Percentiles rank a stretch among this genome's conserved stretches.
These are phyloP conservation scores for Mesopsocus fuscifrons DNA, from an alignment of 2,888 invertebrate species.

Conservation along the genomic window DNA sequence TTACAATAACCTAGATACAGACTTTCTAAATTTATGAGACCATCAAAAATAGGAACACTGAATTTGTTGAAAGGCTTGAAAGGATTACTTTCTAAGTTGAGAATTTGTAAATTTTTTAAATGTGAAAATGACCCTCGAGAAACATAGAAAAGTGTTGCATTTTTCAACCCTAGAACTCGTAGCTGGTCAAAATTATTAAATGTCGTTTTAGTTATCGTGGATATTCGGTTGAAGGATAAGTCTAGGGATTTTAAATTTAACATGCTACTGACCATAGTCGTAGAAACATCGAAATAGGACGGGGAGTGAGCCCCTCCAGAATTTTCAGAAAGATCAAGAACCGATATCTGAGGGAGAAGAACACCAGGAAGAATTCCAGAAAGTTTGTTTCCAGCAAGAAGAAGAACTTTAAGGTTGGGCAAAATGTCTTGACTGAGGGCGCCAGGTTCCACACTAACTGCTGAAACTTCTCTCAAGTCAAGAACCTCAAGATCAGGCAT, in stretches of 20 bases:
- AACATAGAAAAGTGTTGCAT: slow-evolving; percentile 31
- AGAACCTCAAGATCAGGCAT: slow-evolving; percentile 34
- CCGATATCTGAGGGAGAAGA: slow-evolving; percentile 27
- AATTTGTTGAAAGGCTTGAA: slow-evolving; percentile 27
- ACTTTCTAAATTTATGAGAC: slow-evolving; percentile 29
- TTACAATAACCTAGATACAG: slow-evolving; percentile 32
- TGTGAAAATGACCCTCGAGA: slow-evolving; percentile 29
- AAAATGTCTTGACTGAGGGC: slow-evolving; percentile 29
- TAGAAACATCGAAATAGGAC: slow-evolving; percentile 31
- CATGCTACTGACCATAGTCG: slow-evolving; percentile 30
- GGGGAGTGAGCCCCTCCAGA: slow-evolving; percentile 27
- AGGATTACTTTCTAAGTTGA: slow-evolving; percentile 35
- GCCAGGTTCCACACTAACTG: slow-evolving; percentile 28
- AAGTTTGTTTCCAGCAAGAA: slow-evolving; percentile 33
- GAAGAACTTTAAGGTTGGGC: slow-evolving; percentile 31
- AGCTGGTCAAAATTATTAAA: slow-evolving; percentile 32
- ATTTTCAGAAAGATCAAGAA: slow-evolving; percentile 33
- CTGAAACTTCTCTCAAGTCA: slow-evolving; percentile 33
- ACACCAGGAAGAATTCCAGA: slow-evolving; percentile 31
- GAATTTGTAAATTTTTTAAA: slow-evolving; percentile 26
- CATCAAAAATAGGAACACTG: slow-evolving; percentile 27
- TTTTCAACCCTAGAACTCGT: slow-evolving; percentile 30
- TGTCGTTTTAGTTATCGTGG: slow-evolving; percentile 29
- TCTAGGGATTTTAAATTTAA: slow-evolving; percentile 30
- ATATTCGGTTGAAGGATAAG: slow-evolving; percentile 33